Evolutionary conservation across 2,113 vertebrate species (phyloP).

Genomic region (Sapayoa aenigma): DNA sequence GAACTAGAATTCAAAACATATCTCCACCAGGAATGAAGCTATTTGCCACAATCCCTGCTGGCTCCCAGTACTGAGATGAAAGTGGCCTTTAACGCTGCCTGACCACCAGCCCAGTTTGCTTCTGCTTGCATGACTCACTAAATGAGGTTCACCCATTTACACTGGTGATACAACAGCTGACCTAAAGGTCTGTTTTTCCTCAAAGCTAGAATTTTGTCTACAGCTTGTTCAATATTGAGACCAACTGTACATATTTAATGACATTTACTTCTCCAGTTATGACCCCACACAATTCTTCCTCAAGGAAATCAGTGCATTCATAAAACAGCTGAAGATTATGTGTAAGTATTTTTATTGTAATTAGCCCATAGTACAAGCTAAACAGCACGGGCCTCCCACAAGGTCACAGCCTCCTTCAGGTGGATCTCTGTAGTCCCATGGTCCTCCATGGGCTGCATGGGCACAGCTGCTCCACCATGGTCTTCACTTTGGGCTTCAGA

Average conservation of each 20-base stretch:
- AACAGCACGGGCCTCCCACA: neutral
- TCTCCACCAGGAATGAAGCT: neutral
- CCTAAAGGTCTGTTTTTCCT: neutral
- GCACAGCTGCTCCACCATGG: neutral
- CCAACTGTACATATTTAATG: neutral
- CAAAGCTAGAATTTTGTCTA: neutral
- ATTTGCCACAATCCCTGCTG: neutral
- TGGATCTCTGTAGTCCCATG: neutral
- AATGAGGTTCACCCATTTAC: neutral
- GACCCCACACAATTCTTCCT: neutral
- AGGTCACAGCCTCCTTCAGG: neutral
- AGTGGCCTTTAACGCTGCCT: fast-evolving
- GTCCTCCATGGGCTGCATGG: neutral
- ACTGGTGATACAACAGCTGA: neutral
- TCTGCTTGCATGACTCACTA: neutral
- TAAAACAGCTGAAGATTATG: neutral
- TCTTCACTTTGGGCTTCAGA: neutral
- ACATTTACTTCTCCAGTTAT: neutral
- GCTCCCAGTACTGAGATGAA: neutral
- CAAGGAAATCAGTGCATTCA: neutral
- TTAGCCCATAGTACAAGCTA: neutral
- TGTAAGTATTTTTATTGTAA: neutral
- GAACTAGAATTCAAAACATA: neutral
- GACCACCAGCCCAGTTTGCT: neutral
- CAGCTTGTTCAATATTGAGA: neutral